Evolutionary conservation across 2,113 vertebrate species (phyloP).

Genomic region (Danio rerio): GRCz12tu NC_133180.1:53839001-53839500

Average conservation of each 20-base stretch:
- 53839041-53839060: background rate
- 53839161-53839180: slow-evolving; percentile 57
- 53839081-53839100: slow-evolving; percentile 50
- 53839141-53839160: slow-evolving; percentile 37
- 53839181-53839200: slow-evolving; percentile 54
- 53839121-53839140: slow-evolving; percentile 52
- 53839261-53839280: slow-evolving; percentile 52
- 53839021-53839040: slow-evolving; percentile 9
- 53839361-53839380: slow-evolving; percentile 42
- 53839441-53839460: background rate
- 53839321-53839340: slow-evolving; percentile 41
- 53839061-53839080: slow-evolving; percentile 50
- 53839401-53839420: background rate
- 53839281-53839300: slow-evolving; percentile 43
- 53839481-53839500: background rate
- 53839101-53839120: slow-evolving; percentile 59
- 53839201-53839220: slow-evolving; percentile 46
- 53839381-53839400: slow-evolving; percentile 20
- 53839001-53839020: background rate
- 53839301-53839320: slow-evolving; percentile 49
- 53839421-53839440: background rate
- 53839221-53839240: slow-evolving; percentile 54
- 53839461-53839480: background rate
- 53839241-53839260: slow-evolving; percentile 43
- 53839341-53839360: slow-evolving; percentile 52